phyloP scores from a whole-genome alignment of 2,113 vertebrate genomes.

The Gobius niger region DNA sequence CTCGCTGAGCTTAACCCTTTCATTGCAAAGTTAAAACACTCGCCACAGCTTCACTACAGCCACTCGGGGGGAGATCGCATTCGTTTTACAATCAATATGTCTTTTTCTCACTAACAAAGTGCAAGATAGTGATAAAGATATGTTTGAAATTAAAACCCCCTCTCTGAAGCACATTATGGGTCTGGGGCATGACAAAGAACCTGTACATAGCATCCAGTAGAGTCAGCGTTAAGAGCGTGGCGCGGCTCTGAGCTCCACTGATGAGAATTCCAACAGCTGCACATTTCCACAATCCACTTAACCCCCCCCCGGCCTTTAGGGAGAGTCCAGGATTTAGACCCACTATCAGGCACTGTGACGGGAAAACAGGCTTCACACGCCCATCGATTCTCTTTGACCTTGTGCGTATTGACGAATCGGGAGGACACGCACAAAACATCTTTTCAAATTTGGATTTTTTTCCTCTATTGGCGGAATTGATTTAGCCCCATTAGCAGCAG shows the following conservation, averaged over 20 bases:
- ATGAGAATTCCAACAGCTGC: conserved; percentile 69
- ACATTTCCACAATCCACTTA: conserved; percentile 49
- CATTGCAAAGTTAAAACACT: no score
- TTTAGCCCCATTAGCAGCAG: conserved; percentile 38
- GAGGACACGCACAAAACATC: conserved; percentile 45
- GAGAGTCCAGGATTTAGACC: conserved; percentile 31
- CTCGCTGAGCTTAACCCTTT: no score
- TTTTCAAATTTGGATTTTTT: conserved; percentile 23
- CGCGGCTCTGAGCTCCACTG: conserved; percentile 29
- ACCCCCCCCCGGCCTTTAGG: conserved; percentile 19
- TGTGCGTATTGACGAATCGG: conserved; percentile 29
- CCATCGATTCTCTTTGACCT: conserved; percentile 61
- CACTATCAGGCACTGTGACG: conserved; percentile 19
- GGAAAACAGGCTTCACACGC: conserved; percentile 42
- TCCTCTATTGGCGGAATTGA: conserved; percentile 34
- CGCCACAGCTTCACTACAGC: no score
- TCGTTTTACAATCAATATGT: no score
- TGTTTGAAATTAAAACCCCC: no score
- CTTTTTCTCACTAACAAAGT: no score
- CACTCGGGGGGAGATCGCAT: no score
- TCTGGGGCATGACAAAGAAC: conserved; percentile 19
- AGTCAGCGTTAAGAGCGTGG: conserved; percentile 42
- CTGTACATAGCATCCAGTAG: conserved; percentile 30
- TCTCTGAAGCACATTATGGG: no score
- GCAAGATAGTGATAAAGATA: no score